Evolutionary conservation across 2,888 invertebrate species (phyloP), one percentile per base, ranked within the genome.

Genomic region (Cerastis rubricosa): DNA sequence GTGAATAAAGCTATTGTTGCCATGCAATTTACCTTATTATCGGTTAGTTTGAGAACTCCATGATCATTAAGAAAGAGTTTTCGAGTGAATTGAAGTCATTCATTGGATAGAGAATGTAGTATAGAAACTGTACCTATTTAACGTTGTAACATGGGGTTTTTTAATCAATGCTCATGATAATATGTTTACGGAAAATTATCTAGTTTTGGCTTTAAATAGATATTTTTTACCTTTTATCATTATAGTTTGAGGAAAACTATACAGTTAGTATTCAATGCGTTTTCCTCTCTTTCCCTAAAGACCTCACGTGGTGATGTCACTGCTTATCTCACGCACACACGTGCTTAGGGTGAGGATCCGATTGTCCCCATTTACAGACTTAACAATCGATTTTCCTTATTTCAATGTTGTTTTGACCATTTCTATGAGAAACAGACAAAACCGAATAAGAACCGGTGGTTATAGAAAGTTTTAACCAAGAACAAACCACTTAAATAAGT

Each of bases 1-100:
- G 78, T 80, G 79, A 82, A 81, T 85, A 84, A 83, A 75, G 65
- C 68, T 81, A 78, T 83, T 87, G 86, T 85, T 85, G 75, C 79
- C 51, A 80, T 63, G 76, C 86, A 77, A 72, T 71, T 77, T 86
- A 68, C 70, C 51, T 87, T 49, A 76, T 72, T 83, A 83, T 49
- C 61, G 64, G 45, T 61, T 71, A 67, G 73, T 86, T 83, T 79
- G 17, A 49, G 59, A 65, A 25, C 47, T 51, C 49, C 45, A 66
- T 69, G 35, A 71, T 83, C 65, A 83, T 71, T 74, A 73, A 59
- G 49, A 69, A 82, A 59, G n/a, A 64, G n/a, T 59, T 70, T 35
- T 35, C 3, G 3, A 35, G 35, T 22, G 29, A 43, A 49, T 57
- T 49, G 35, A 19, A 63, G 12, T 59, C 51, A 51, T 78, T 72